Evolutionary conservation across 1,140 invertebrate genomes (phyloP), one percentile per base, ranked within the genome.

Genomic region (Nasonia longicornis): DNA sequence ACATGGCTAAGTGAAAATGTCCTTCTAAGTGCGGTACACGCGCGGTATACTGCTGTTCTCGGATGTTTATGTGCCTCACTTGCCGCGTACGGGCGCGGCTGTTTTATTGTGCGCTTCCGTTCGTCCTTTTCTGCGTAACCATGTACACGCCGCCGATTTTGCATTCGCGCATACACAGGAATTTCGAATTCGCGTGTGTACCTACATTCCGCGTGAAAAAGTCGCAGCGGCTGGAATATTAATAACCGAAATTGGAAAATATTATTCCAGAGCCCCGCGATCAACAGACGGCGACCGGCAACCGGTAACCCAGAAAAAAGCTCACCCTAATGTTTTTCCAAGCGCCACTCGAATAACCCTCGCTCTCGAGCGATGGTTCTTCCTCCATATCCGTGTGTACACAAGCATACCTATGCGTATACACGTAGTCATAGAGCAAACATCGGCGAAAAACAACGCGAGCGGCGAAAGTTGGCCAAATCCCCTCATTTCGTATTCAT

Each of bases 401-500:
- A n/a, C 14, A 58, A 20, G 16, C 52, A 58, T 16, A 58, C 2
- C 4, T 14, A 58, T n/a, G 6, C 6, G 16, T 14, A n/a, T 7
- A 20, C 52, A 20, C 52, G 31, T 35, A n/a, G 14, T 58, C 20
- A n/a, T 58, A 58, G 14, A 58, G 20, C 35, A 42, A 42, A 71
- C 20, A n/a, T 35, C 35, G 69, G 0, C 20, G 35, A 71, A 35
- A 35, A 38, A 35, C 29, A 42, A 71, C 16, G 52, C 52, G 1
- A 26, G 31, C 31, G 52, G 20, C 52, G 38, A 71, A 71, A 38
- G 35, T 71, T 29, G 35, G 20, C 52, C 52, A 42, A 71, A 48
- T 73, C 71, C 71, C 71, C 16, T 73, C 71, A 73, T 48, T 52
- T 73, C 14, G 10, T 73, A 73, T 45, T 73, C 71, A 73, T 73